A percentile compares a stretch with the other conserved stretches of the same genome.
phyloP scores from a whole-genome alignment of 2,113 vertebrate species.

The Platysteira castanea region DNA sequence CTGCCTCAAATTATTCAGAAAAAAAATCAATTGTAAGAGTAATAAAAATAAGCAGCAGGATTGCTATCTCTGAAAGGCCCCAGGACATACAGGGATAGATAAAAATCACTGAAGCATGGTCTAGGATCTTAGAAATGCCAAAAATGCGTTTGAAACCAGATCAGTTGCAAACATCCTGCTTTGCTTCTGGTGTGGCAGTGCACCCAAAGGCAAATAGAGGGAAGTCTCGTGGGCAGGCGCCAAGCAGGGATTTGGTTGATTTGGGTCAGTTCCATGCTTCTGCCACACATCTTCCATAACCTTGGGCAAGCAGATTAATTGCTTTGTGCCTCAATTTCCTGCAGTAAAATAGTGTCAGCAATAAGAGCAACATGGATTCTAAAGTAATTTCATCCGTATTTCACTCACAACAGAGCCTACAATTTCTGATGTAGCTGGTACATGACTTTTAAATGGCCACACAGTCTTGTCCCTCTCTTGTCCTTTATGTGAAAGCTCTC shows the following conservation, averaged over 20 bases:
- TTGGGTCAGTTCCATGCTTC: background rate
- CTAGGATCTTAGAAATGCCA: constrained; percentile 27
- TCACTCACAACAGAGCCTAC: background rate
- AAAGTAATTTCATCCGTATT: background rate
- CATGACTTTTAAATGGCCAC: background rate
- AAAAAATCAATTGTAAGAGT: background rate
- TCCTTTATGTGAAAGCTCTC: background rate
- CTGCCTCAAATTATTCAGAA: background rate
- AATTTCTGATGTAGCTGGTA: background rate
- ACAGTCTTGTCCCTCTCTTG: background rate
- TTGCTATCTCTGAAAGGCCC: background rate
- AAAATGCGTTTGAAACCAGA: constrained; percentile 14
- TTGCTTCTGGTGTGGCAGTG: background rate
- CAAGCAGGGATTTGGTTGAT: background rate
- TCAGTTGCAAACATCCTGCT: background rate
- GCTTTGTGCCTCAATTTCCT: background rate
- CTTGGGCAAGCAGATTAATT: background rate
- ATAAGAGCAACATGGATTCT: background rate
- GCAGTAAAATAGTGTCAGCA: background rate
- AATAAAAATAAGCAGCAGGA: constrained; percentile 21
- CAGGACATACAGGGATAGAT: background rate
- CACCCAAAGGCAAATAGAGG: background rate
- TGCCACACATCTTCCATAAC: background rate
- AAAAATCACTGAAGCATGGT: constrained; percentile 13
- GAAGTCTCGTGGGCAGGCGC: background rate